These are phyloP conservation scores for Perognathus longimembris DNA, from an alignment of 2,113 vertebrate genomes.

Conservation along the genomic window DNA sequence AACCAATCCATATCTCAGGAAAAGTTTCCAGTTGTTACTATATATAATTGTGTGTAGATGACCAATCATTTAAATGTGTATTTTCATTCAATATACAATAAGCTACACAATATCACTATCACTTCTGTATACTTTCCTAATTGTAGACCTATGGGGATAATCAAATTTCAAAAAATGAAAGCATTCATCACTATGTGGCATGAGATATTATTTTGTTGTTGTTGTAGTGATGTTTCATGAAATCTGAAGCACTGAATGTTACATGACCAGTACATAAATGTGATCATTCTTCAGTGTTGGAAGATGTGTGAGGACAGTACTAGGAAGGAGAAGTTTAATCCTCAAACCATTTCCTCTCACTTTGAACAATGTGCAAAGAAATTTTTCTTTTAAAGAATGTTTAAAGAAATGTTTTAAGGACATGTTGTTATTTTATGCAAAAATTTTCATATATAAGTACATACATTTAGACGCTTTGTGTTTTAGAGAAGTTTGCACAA, in stretches of 20 bases:
- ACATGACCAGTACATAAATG: background rate
- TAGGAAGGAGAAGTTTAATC: background rate
- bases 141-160: background rate
- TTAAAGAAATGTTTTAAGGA: too few species aligned
- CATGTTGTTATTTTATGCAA: background rate
- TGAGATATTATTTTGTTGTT: too few species aligned
- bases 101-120: background rate
- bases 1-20: background rate
- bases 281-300: background rate
- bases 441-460: background rate
- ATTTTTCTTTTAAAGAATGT: too few species aligned
- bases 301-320: background rate
- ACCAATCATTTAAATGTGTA: background rate
- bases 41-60: too few species aligned
- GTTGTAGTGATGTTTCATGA: background rate
- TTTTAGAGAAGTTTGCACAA: background rate
- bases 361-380: background rate
- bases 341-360: background rate
- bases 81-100: background rate
- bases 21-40: background rate
- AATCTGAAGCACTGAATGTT: background rate
- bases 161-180: constrained; percentile 28
- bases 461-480: background rate
- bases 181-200: background rate
- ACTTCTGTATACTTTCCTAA: background rate